A percentile compares a stretch with the other conserved stretches of the same genome.
phyloP scores from a whole-genome alignment of 2,113 vertebrate genomes.

The Spilogale gracilis region DNA sequence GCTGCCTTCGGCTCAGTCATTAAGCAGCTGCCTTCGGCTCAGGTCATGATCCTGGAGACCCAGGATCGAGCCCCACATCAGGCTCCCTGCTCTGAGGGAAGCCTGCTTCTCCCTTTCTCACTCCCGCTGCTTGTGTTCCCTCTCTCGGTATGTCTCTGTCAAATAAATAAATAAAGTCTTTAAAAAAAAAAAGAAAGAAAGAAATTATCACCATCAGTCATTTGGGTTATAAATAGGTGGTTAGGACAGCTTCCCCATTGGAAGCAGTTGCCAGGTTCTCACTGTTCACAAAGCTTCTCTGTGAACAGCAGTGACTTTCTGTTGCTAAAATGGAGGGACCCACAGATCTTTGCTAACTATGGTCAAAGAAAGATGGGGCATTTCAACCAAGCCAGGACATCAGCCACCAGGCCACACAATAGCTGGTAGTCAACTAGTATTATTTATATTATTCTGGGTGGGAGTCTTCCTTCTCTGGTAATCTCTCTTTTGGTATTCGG shows the following conservation, averaged over 20 bases:
- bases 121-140: too few relatives aligned
- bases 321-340: neutral
- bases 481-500: neutral
- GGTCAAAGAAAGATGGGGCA: too few relatives aligned
- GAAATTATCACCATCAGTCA: neutral
- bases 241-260: neutral
- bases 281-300: neutral
- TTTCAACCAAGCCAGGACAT: neutral
- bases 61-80: too few relatives aligned
- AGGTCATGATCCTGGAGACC: too few relatives aligned
- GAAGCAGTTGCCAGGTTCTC: neutral
- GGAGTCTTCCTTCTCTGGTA: neutral
- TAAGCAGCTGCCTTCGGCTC: too few relatives aligned
- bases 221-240: neutral
- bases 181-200: neutral
- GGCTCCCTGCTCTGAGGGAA: too few relatives aligned
- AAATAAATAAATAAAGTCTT: too few relatives aligned
- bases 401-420: neutral
- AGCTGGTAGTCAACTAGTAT: neutral
- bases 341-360: too few relatives aligned
- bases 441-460: neutral
- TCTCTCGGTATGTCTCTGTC: too few relatives aligned
- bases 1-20: too few relatives aligned
- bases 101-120: too few relatives aligned
- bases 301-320: neutral